phyloP scores from a whole-genome alignment of 2,113 vertebrate genomes.

The Hoplias malabaricus region DNA sequence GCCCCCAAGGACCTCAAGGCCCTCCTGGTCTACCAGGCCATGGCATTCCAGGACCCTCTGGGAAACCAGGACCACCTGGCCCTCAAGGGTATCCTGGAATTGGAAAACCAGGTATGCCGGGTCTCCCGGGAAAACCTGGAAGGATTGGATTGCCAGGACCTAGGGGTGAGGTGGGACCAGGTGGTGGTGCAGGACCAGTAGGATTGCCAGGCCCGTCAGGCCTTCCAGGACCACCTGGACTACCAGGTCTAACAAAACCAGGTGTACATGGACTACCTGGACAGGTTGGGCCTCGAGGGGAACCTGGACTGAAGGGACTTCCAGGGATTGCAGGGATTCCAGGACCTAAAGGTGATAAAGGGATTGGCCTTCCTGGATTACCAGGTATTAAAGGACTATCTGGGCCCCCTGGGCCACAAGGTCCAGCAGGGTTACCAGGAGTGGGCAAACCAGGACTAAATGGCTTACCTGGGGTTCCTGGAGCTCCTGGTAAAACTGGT shows the following conservation, averaged over 20 bases:
- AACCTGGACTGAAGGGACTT: constrained; percentile 86
- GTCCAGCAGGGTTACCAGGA: constrained; percentile 82
- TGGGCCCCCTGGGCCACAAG: constrained; percentile 81
- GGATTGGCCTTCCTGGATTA: constrained; percentile 82
- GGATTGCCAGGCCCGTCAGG: constrained; percentile 69
- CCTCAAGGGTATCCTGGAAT: constrained; percentile 70
- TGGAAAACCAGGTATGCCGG: constrained; percentile 75
- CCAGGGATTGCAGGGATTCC: constrained; percentile 79
- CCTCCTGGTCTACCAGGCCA: constrained; percentile 83
- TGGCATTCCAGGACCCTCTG: constrained; percentile 64
- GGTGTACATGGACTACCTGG: constrained; percentile 89
- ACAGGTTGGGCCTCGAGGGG: constrained; percentile 79
- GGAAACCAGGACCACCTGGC: constrained; percentile 69
- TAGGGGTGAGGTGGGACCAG: constrained; percentile 68
- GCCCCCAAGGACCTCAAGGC: constrained; percentile 84
- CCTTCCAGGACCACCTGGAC: constrained; percentile 70
- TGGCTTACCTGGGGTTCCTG: constrained; percentile 86
- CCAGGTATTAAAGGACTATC: constrained; percentile 85
- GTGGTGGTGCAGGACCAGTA: constrained; percentile 63
- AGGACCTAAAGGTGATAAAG: constrained; percentile 87
- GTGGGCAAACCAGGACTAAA: constrained; percentile 86
- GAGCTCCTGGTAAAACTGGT: constrained; percentile 83
- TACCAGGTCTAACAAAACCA: constrained; percentile 81
- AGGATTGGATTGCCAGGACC: constrained; percentile 62
- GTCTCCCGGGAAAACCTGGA: constrained; percentile 74